A percentile compares a stretch with the other conserved stretches of the same genome.
phyloP scores from a whole-genome alignment of 2,113 vertebrate genomes.

The Phylloscopus trochilus region DNA sequence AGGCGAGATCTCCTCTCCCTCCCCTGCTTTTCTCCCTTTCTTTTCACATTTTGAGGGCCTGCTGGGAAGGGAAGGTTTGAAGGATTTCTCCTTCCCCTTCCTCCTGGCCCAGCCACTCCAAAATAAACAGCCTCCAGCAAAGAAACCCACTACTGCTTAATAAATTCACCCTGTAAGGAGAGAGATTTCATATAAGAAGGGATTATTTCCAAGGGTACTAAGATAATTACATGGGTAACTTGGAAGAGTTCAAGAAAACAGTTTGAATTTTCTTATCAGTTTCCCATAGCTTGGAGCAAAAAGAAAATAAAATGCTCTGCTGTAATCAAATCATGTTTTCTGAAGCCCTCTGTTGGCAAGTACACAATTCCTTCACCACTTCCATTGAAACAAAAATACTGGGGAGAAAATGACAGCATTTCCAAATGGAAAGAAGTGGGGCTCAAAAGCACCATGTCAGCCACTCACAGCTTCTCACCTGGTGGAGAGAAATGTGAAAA shows the following conservation, averaged over 20 bases:
- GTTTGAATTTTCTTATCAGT: slow-evolving; percentile 60
- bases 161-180: not conserved
- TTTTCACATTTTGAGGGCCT: not conserved
- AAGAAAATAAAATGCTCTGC: slow-evolving; percentile 48
- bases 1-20: not conserved
- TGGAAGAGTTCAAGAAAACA: slow-evolving; percentile 56
- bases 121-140: slow-evolving; percentile 48
- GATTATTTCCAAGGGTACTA: slow-evolving; percentile 55
- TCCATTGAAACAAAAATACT: not conserved
- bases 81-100: not conserved
- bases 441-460: not conserved
- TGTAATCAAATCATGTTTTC: slow-evolving; percentile 49
- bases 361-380: not conserved
- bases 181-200: not conserved
- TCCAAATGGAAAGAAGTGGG: not conserved
- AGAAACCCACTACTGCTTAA: not conserved
- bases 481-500: not conserved
- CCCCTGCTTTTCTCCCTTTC: not conserved
- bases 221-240: slow-evolving; percentile 61
- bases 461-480: not conserved
- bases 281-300: slow-evolving; percentile 53
- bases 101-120: slow-evolving; percentile 23
- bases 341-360: slow-evolving; percentile 36
- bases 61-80: not conserved
- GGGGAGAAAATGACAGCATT: not conserved